Conservation (phyloP, 2,113 vertebrate genomes). For the Cinclus cinclus region DNA sequence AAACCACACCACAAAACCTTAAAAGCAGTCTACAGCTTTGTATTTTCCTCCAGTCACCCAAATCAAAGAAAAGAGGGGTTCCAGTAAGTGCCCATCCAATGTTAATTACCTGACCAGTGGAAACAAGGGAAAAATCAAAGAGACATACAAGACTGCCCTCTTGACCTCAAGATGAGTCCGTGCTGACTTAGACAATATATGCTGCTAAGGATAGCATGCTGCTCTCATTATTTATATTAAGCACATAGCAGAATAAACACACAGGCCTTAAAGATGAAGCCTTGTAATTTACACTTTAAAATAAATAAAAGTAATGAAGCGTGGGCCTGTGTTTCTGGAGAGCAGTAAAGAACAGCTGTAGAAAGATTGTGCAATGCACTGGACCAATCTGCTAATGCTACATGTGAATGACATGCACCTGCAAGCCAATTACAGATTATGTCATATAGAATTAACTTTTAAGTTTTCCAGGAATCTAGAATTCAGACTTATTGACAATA, state of each 20-base stretch:
- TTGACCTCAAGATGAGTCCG: background rate
- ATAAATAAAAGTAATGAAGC: background rate
- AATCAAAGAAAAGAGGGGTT: background rate
- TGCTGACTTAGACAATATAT: background rate
- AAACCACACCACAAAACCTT: background rate
- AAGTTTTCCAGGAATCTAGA: background rate
- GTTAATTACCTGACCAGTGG: background rate
- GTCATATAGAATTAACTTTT: background rate
- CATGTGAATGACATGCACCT: background rate
- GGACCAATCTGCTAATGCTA: background rate
- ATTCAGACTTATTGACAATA: background rate
- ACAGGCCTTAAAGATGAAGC: background rate
- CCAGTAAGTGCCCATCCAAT: background rate
- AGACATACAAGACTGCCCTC: background rate
- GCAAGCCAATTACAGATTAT: background rate
- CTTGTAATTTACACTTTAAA: background rate
- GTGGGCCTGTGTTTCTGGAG: background rate
- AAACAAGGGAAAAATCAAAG: background rate
- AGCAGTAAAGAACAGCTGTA: background rate
- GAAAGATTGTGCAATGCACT: background rate
- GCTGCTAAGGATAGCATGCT: background rate
- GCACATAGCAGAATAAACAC: background rate
- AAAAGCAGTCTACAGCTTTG: background rate
- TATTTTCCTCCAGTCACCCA: background rate
- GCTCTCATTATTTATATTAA: background rate